Evolutionary conservation across 1,140 invertebrate genomes (phyloP).

Genomic region (Trichonephila clavipes): DNA sequence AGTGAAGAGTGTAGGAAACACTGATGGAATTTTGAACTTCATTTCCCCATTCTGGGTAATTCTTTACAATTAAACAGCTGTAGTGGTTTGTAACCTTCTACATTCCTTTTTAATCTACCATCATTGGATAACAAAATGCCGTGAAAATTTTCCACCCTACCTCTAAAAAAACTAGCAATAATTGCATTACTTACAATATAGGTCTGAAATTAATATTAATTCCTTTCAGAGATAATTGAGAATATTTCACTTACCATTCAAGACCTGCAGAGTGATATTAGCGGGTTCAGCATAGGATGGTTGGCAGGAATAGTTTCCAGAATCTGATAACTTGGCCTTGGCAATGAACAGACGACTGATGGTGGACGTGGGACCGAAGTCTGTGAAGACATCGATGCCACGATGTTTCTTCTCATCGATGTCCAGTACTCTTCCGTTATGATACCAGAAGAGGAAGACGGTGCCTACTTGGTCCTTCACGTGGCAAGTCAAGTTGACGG

Average conservation of each 20-base stretch:
- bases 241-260: conserved; percentile 86
- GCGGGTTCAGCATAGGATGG: conserved; percentile 91
- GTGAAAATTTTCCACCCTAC: too few relatives aligned
- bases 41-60: too few relatives aligned
- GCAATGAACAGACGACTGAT: conserved; percentile 93
- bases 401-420: conserved; percentile 82
- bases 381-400: conserved; percentile 92
- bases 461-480: conserved; percentile 91
- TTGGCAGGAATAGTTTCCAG: conserved; percentile 87
- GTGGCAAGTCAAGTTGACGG: conserved; percentile 93
- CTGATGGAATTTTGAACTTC: too few relatives aligned
- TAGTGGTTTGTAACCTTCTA: too few relatives aligned
- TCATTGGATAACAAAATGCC: too few relatives aligned
- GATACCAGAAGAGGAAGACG: conserved; percentile 89
- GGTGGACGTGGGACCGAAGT: conserved; percentile 91
- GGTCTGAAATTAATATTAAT: too few relatives aligned
- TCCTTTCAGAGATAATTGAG: too few relatives aligned
- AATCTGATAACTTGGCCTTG: conserved; percentile 89
- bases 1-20: too few relatives aligned
- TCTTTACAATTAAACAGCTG: too few relatives aligned
- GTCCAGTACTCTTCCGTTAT: conserved; percentile 89
- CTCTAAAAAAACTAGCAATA: too few relatives aligned
- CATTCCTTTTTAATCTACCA: too few relatives aligned
- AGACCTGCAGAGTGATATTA: conserved; percentile 90
- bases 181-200: too few relatives aligned